Evolutionary conservation across 2,797 vertebrate genomes (phyloP).

Genomic region (Oryzias sinensis): DNA sequence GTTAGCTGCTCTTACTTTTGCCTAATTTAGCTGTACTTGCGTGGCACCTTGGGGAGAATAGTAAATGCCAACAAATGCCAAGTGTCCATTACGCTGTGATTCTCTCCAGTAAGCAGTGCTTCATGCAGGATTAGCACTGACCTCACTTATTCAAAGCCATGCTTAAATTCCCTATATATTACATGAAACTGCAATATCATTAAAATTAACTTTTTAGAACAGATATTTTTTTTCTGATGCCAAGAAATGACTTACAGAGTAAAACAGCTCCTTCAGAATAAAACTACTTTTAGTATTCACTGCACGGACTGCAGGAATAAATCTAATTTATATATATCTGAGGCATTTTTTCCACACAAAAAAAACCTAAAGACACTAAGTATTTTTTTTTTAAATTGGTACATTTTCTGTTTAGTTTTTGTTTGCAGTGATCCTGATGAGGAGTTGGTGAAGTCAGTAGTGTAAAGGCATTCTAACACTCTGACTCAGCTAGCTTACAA

Average conservation of each 20-base stretch:
- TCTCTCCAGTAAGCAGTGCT: constrained; percentile 19
- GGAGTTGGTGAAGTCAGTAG: constrained; percentile 22
- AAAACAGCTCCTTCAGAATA: constrained; percentile 11
- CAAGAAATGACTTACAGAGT: constrained; percentile 20
- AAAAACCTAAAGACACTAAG: constrained; percentile 1
- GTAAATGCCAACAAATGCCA: constrained; percentile 64
- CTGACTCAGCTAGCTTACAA: constrained; percentile 17
- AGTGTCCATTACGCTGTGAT: constrained; percentile 44
- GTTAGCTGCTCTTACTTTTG: neutral
- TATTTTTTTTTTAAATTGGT: neutral
- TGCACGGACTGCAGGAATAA: neutral
- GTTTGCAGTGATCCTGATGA: constrained; percentile 29
- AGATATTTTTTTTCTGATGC: constrained; percentile 11
- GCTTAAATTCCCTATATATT: constrained; percentile 19
- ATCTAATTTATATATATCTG: constrained; percentile 7
- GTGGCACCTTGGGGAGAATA: constrained; percentile 24
- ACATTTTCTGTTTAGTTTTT: constrained; percentile 19
- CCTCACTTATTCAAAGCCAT: constrained; percentile 17
- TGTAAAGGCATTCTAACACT: constrained; percentile 27
- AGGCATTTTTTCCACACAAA: constrained; percentile 25
- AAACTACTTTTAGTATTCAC: constrained; percentile 16
- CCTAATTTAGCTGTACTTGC: constrained; percentile 22
- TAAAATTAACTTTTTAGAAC: constrained; percentile 15
- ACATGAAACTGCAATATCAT: constrained; percentile 29
- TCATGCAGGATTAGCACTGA: constrained; percentile 14